These are phyloP conservation scores for Perizoma affinitatum DNA, from an alignment of 2,888 invertebrate species.

Conservation along the genomic window DNA sequence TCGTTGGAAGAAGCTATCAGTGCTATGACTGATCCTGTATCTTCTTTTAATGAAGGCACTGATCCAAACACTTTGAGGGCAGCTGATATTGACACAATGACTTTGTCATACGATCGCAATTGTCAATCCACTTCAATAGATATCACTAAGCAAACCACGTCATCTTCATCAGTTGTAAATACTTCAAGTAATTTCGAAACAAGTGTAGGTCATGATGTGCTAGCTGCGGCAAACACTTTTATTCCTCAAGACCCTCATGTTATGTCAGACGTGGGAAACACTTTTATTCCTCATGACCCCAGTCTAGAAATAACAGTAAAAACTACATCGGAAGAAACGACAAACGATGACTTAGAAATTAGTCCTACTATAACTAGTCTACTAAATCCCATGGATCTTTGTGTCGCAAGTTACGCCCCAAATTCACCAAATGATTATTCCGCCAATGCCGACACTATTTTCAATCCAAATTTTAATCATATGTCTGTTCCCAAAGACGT, in stretches of 20 bases:
- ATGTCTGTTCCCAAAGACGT: constrained; percentile 12
- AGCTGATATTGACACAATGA: background rate
- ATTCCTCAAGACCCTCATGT: background rate
- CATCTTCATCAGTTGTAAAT: background rate
- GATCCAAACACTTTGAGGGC: background rate
- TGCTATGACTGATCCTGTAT: background rate
- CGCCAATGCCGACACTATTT: background rate
- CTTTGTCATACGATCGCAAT: background rate
- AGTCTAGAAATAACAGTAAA: constrained; percentile 18
- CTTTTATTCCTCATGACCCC: constrained; percentile 15
- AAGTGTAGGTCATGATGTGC: background rate
- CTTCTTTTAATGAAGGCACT: background rate
- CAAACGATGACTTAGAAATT: background rate
- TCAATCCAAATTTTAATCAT: background rate
- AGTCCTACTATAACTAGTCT: constrained; percentile 5
- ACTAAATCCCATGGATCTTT: constrained; percentile 12
- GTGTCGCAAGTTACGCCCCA: constrained; percentile 11
- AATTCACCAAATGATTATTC: constrained; percentile 1
- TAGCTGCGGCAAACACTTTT: background rate
- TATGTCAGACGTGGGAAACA: background rate
- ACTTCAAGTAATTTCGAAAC: background rate
- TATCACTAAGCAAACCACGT: background rate
- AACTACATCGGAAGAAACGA: background rate
- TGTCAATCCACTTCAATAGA: background rate
- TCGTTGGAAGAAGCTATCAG: constrained; percentile 9